Evolutionary conservation across 2,888 invertebrate genomes (phyloP).

Genomic region (Trimorus sp.): DNA sequence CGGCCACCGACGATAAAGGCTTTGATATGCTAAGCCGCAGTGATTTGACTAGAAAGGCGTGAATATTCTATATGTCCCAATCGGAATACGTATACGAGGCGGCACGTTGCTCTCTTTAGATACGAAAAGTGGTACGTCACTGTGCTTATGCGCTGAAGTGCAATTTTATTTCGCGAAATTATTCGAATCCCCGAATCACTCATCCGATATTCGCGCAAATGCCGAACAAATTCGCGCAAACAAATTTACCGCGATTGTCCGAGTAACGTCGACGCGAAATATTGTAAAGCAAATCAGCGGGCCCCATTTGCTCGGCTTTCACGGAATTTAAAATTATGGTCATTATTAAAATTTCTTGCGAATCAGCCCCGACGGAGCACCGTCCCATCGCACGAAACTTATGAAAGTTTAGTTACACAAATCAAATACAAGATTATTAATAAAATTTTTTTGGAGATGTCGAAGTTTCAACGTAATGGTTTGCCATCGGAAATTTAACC

Average conservation of each 20-base stretch:
- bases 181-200: conserved; percentile 41
- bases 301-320: too few relatives aligned
- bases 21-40: conserved; percentile 77
- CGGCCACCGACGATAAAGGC: conserved; percentile 72
- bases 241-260: conserved; percentile 21
- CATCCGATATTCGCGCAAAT: conserved; percentile 32
- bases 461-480: too few relatives aligned
- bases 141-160: conserved; percentile 40
- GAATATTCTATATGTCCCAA: conserved; percentile 69
- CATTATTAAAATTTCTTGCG: neutral
- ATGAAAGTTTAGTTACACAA: too few relatives aligned
- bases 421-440: too few relatives aligned
- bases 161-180: conserved; percentile 50
- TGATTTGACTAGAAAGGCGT: conserved; percentile 73
- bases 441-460: too few relatives aligned
- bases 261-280: neutral
- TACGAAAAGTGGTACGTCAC: conserved; percentile 56
- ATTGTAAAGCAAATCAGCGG: neutral
- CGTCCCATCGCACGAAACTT: too few relatives aligned
- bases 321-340: neutral
- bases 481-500: too few relatives aligned
- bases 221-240: conserved; percentile 25
- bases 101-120: conserved; percentile 60
- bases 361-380: too few relatives aligned
- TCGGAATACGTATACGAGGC: conserved; percentile 69